Conservation (phyloP, 2,113 vertebrate species). For the Ptilorrhoa leucosticta region DNA sequence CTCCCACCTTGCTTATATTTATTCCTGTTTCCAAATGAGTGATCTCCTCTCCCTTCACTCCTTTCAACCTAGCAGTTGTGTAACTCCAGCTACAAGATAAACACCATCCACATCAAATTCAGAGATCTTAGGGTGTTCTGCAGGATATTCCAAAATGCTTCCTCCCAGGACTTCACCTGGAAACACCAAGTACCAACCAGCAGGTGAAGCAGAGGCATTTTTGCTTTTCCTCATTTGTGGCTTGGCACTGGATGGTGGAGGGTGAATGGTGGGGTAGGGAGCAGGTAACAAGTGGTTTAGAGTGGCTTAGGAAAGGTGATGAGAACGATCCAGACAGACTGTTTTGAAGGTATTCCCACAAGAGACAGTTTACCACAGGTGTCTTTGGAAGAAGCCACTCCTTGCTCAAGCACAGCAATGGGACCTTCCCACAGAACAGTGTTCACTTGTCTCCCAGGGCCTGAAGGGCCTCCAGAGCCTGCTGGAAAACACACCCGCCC, state of each 20-base stretch:
- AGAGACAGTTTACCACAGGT: background rate
- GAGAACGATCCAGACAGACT: background rate
- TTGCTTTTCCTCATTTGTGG: background rate
- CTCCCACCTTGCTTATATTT: background rate
- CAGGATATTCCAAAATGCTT: background rate
- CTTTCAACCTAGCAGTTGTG: background rate
- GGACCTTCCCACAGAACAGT: background rate
- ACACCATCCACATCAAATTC: background rate
- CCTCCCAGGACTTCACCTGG: background rate
- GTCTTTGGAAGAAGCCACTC: background rate
- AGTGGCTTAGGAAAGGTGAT: background rate
- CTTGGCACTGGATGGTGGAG: fast-evolving
- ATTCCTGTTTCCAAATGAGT: background rate
- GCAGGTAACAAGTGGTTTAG: background rate
- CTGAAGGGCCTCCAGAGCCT: background rate
- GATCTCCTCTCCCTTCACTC: background rate
- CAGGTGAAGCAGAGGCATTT: background rate
- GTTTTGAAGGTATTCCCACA: background rate
- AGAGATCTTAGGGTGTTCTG: background rate
- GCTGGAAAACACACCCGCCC: background rate
- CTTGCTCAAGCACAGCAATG: background rate
- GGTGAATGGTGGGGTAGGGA: background rate
- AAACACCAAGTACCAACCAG: background rate
- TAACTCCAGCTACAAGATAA: background rate
- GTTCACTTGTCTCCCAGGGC: background rate